phyloP scores from a whole-genome alignment of 30 jellyfish, hydroid and myxozoan genomes.

The Aurelia aurita complex sp. Pacific region DNA sequence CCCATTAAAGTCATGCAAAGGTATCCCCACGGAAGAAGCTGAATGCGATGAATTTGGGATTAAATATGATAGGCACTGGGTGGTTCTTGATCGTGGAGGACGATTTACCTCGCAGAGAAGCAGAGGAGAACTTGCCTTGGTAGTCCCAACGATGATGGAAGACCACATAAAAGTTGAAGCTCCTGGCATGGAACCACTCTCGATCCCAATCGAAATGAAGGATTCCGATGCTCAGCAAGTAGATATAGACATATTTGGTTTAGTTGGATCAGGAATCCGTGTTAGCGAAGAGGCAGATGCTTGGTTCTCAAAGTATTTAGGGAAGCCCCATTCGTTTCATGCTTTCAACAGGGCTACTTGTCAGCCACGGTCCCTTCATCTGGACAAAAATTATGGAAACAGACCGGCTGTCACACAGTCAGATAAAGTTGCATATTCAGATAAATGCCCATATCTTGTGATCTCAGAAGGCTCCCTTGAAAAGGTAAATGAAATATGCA shows the following conservation, averaged over 20 bases:
- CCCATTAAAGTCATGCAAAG: conserved; percentile 67
- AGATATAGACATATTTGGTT: conserved; percentile 23
- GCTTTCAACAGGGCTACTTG: conserved; percentile 22
- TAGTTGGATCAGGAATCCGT: conserved; percentile 49
- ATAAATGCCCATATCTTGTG: conserved; percentile 52
- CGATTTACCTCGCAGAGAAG: conserved; percentile 26
- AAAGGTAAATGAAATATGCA: conserved; percentile 15
- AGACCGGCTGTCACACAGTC: conserved; percentile 24
- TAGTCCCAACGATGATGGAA: conserved; percentile 15
- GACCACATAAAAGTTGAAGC: conserved; percentile 38
- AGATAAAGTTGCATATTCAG: conserved; percentile 48
- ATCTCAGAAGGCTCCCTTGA: conserved; percentile 53
- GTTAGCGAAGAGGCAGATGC: conserved; percentile 70
- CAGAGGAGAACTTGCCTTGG: conserved; percentile 38
- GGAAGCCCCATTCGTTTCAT: conserved; percentile 42
- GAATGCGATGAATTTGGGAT: conserved; percentile 48
- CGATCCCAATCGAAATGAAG: background rate
- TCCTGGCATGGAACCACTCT: conserved; percentile 53
- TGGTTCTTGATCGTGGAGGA: conserved; percentile 39
- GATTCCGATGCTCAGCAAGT: conserved; percentile 8
- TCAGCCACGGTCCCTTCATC: conserved; percentile 42
- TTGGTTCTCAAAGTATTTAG: conserved; percentile 61
- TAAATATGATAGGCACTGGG: conserved; percentile 69
- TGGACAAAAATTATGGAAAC: conserved; percentile 11
- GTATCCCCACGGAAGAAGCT: conserved; percentile 35